phyloP scores from a whole-genome alignment of 2,113 vertebrate genomes.

The Coptodon rendalli region DNA sequence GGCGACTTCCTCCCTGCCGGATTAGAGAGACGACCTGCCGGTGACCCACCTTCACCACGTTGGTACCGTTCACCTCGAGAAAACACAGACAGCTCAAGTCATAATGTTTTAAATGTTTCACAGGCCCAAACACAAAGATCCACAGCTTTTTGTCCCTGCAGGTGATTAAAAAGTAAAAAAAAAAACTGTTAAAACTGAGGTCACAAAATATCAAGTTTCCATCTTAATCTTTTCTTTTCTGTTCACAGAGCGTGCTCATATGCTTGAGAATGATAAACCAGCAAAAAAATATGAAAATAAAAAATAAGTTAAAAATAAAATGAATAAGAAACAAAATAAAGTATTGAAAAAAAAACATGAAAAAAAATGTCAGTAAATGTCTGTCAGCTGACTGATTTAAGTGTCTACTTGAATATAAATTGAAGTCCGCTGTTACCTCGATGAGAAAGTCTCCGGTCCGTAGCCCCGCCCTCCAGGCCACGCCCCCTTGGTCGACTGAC shows the following conservation, averaged over 20 bases:
- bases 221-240: not conserved
- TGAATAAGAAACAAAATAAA: not conserved
- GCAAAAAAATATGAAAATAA: not conserved
- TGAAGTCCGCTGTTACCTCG: conserved; percentile 51
- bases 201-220: not conserved
- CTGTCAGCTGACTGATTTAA: not conserved
- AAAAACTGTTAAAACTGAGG: not conserved
- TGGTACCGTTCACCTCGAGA: conserved; percentile 86
- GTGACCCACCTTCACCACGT: conserved; percentile 97
- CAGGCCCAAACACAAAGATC: not conserved
- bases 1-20: conserved; percentile 90
- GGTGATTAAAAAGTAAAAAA: not conserved
- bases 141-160: not conserved
- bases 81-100: not conserved
- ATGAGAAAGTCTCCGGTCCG: conserved; percentile 79
- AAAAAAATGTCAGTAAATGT: not conserved
- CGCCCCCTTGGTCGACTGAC: conserved; percentile 93
- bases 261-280: not conserved
- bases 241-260: not conserved
- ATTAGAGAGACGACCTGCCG: conserved; percentile 95
- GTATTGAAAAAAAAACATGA: not conserved
- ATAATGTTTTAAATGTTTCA: not conserved
- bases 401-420: not conserved
- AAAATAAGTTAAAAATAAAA: not conserved
- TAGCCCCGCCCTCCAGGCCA: conserved; percentile 94